Percentiles rank a stretch among this genome's conserved stretches.
These are phyloP conservation scores for Choristoneura rosaceana DNA, from an alignment of 2,888 invertebrate species.

Conservation along the genomic window DNA sequence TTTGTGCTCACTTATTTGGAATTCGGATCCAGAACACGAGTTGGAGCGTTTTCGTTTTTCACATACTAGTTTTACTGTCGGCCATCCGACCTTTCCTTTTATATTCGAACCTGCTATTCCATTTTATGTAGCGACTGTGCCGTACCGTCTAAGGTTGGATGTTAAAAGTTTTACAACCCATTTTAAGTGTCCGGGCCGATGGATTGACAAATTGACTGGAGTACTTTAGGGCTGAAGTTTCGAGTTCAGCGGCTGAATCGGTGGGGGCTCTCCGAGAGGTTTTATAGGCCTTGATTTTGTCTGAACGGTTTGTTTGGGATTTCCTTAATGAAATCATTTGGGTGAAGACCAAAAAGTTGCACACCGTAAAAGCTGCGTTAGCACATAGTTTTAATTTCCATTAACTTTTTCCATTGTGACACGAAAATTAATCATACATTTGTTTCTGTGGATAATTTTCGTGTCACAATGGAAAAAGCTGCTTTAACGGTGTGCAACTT, in stretches of 20 bases:
- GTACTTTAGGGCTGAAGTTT: constrained; percentile 51
- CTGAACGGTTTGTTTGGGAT: background rate
- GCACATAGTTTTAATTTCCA: too few species aligned
- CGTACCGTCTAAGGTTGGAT: constrained; percentile 53
- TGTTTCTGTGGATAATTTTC: too few species aligned
- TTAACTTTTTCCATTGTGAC: too few species aligned
- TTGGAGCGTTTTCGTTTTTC: constrained; percentile 45
- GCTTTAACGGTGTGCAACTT: too few species aligned
- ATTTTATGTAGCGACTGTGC: constrained; percentile 56
- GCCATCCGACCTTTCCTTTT: constrained; percentile 55
- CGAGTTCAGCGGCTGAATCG: constrained; percentile 1
- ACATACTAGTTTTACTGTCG: constrained; percentile 54
- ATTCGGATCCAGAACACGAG: constrained; percentile 44
- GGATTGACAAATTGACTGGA: constrained; percentile 66
- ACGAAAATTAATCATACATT: too few species aligned
- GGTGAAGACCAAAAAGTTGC: too few species aligned
- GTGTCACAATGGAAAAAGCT: too few species aligned
- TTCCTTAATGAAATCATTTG: constrained; percentile 8
- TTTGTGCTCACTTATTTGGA: constrained; percentile 9
- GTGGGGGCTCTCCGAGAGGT: constrained; percentile 2
- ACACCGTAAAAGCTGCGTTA: too few species aligned
- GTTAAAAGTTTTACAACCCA: constrained; percentile 73
- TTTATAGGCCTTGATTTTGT: constrained; percentile 20
- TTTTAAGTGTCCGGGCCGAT: constrained; percentile 63
- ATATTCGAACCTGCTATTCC: constrained; percentile 67